Conservation (phyloP, 2,888 invertebrate genomes). For the Parelbella ahira region DNA sequence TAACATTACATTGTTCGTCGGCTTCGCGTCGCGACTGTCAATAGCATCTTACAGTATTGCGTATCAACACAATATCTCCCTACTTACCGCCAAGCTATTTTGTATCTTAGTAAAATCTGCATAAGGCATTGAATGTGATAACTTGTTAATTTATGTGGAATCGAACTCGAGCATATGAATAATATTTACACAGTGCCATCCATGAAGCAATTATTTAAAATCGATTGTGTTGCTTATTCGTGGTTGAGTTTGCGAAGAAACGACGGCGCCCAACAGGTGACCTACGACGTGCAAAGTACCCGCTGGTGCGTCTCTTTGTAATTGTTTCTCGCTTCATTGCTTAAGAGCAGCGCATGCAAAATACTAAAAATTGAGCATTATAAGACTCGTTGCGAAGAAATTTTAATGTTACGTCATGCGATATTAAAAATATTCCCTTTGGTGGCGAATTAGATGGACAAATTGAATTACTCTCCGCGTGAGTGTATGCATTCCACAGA, state of each 20-base stretch:
- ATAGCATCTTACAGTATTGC: conserved; percentile 3
- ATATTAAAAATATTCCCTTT: conserved; percentile 21
- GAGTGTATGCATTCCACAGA: conserved; percentile 2
- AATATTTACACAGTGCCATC: no score
- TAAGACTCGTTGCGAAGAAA: conserved; percentile 18
- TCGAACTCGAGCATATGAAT: no score
- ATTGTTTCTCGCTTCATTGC: conserved; percentile 35
- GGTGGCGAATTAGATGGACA: conserved; percentile 7
- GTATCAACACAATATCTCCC: neutral
- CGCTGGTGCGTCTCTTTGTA: conserved; percentile 30
- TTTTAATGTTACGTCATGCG: conserved; percentile 16
- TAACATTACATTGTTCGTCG: conserved; percentile 8
- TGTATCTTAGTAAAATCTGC: neutral
- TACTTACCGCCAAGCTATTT: neutral
- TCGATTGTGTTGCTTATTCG: conserved; percentile 11
- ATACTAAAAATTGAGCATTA: conserved; percentile 31
- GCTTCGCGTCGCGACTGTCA: conserved; percentile 2
- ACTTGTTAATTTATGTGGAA: no score
- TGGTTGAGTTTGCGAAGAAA: conserved; percentile 24
- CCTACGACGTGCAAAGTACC: conserved; percentile 25
- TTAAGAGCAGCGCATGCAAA: conserved; percentile 31
- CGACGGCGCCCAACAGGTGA: conserved; percentile 33
- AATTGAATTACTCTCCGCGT: conserved; percentile 4
- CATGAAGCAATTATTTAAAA: conserved; percentile 7
- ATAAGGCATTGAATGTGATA: no score